A percentile compares a stretch with the other conserved stretches of the same genome.
phyloP scores from a whole-genome alignment of 1,140 invertebrate species.

The Diplogasteroides magnus region DNA sequence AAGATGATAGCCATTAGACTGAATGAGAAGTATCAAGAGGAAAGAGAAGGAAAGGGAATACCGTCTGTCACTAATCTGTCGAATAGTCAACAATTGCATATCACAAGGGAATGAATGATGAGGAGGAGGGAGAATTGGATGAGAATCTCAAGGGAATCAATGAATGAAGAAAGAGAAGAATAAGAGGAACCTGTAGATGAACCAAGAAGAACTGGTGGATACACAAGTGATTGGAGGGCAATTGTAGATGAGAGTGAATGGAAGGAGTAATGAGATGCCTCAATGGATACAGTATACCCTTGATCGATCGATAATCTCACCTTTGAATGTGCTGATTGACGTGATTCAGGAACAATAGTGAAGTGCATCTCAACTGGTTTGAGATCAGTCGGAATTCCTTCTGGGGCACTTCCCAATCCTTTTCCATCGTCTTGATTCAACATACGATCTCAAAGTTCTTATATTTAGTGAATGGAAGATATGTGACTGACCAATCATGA shows the following conservation, averaged over 20 bases:
- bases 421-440: conserved; percentile 86
- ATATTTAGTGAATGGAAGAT: not conserved
- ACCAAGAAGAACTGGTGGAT: conserved; percentile 19
- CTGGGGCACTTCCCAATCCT: conserved; percentile 74
- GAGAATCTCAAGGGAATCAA: conserved; percentile 8
- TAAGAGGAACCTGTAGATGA: not conserved
- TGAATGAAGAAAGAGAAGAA: not conserved
- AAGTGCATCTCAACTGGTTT: conserved; percentile 34
- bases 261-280: conserved; percentile 3
- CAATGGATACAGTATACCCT: conserved; percentile 1
- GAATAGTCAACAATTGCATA: conserved; percentile 29
- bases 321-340: conserved; percentile 11
- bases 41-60: conserved; percentile 2
- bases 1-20: conserved; percentile 11
- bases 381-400: conserved; percentile 28
- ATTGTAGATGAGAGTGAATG: conserved; percentile 15
- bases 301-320: conserved; percentile 5
- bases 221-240: conserved; percentile 21
- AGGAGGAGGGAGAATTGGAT: not conserved
- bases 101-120: conserved; percentile 26
- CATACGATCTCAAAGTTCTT: conserved; percentile 73
- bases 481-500: conserved; percentile 25
- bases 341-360: conserved; percentile 16
- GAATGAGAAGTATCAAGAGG: too few species aligned
- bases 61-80: not conserved